Evolutionary conservation across 2,888 invertebrate genomes (phyloP), one percentile per base, ranked within the genome.

Genomic region (Cephus pulcher): DNA sequence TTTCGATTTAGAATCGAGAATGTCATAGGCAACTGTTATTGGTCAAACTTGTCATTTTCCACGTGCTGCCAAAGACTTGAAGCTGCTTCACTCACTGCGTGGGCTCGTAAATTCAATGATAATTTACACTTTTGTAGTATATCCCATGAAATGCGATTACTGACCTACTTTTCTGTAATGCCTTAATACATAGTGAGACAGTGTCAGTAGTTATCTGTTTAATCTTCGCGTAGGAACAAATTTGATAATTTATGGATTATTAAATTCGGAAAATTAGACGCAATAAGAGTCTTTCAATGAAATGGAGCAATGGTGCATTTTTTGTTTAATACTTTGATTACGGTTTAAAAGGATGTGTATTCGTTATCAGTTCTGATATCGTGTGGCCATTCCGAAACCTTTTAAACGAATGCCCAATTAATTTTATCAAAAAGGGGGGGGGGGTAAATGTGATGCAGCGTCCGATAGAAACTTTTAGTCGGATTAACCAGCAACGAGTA

Each of bases 11-110:
- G n/a, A 78, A 37, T 12, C 78, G 85, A 86, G 81, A 85, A 85
- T 84, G 82, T 84, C 84, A 88, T 88, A 85, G 86, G 86, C 87
- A 89, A 89, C 56, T 56, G 56, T 86, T 88, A 89, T 84, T 88
- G 89, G 90, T 90, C 88, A 89, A 87, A 88, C 90, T 90, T 90
- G 90, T 90, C 90, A 90, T 90, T 90, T 90, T 90, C 89, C 89
- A 89, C 82, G 80, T 80, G 80, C 56, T 56, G 56, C 80, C 77
- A 79, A 80, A 56, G 76, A 71, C 32, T 71, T 23, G 32, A 71
- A 34, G 71, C 15, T 32, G 71, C 33, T 71, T 32, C 33, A 71
- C 33, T 71, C 33, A 71, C 23, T 56, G 56, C 56, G 56, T 56
- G 56, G 2, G 23, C 23, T 23, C 23, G 23, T 56, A 9, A 56